These are phyloP conservation scores for Athene noctua DNA, from an alignment of 2,113 vertebrate genomes.

Conservation along the genomic window DNA sequence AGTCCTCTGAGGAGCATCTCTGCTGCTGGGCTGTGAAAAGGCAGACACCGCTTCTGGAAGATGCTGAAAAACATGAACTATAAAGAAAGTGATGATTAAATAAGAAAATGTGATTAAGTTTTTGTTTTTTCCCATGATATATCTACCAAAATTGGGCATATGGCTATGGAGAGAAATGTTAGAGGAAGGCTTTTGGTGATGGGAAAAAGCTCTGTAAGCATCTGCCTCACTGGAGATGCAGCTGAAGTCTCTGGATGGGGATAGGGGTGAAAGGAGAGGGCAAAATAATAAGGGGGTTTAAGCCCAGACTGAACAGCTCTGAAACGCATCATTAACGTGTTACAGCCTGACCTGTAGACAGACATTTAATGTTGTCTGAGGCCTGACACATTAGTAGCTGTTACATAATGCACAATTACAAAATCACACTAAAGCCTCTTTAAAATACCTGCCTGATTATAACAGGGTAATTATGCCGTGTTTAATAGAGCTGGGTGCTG, in stretches of 20 bases:
- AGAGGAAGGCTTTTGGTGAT: neutral
- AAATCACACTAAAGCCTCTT: slow-evolving; percentile 12
- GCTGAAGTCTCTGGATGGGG: neutral
- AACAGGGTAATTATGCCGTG: neutral
- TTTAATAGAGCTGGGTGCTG: neutral
- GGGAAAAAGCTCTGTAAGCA: neutral
- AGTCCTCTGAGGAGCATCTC: neutral
- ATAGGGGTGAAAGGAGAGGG: neutral
- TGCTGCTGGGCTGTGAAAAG: neutral
- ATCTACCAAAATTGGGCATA: no score
- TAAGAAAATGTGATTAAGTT: neutral
- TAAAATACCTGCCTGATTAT: slow-evolving; percentile 49
- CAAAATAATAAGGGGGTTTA: neutral
- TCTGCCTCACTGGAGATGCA: neutral
- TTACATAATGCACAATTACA: slow-evolving; percentile 58
- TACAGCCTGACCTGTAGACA: neutral
- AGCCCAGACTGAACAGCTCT: neutral
- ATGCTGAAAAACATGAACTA: neutral
- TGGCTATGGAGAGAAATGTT: neutral
- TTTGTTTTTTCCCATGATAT: rapidly evolving
- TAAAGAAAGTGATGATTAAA: neutral
- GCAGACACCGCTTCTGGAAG: neutral
- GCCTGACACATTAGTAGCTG: neutral
- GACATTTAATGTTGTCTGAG: neutral
- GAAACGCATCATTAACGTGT: neutral